Evolutionary conservation across 2,888 invertebrate species (phyloP).

Genomic region (Acleris holmiana): DNA sequence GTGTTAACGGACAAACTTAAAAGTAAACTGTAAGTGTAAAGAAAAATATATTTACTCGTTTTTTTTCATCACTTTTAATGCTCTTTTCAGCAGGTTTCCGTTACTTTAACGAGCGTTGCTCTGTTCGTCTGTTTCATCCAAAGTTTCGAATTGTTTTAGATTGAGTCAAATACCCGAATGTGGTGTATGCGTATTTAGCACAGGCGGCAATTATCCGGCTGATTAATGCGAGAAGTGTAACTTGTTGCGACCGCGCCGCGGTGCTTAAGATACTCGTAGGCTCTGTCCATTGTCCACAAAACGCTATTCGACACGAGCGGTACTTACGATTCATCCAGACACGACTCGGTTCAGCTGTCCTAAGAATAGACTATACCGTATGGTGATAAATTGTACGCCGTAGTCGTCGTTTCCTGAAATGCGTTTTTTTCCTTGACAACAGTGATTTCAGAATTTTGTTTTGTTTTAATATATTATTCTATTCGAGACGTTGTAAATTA

Average conservation of each 20-base stretch:
- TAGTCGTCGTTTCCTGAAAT: conserved; percentile 45
- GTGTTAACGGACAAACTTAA: conserved; percentile 29
- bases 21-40: conserved; percentile 22
- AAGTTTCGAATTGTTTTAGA: conserved; percentile 31
- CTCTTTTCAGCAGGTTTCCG: conserved; percentile 12
- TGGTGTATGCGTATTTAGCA: conserved; percentile 44
- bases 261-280: conserved; percentile 9
- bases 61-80: conserved; percentile 11
- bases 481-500: conserved; percentile 12
- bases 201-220: conserved; percentile 54
- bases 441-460: conserved; percentile 4
- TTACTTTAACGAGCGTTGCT: conserved; percentile 26
- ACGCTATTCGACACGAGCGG: conserved; percentile 1
- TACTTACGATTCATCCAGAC: conserved; percentile 1
- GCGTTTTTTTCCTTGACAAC: conserved; percentile 37
- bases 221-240: conserved; percentile 65
- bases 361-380: conserved; percentile 53
- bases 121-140: conserved; percentile 26
- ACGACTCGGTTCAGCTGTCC: conserved; percentile 40
- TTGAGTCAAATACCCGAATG: conserved; percentile 38
- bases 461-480: conserved; percentile 18
- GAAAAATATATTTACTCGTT: conserved; percentile 14
- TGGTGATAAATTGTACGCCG: conserved; percentile 60
- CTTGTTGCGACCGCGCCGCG: conserved; percentile 27
- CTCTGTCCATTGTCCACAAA: conserved; percentile 16